Evolutionary conservation across 1,140 invertebrate species (phyloP).

Genomic region (Condylostylus longicornis): DNA sequence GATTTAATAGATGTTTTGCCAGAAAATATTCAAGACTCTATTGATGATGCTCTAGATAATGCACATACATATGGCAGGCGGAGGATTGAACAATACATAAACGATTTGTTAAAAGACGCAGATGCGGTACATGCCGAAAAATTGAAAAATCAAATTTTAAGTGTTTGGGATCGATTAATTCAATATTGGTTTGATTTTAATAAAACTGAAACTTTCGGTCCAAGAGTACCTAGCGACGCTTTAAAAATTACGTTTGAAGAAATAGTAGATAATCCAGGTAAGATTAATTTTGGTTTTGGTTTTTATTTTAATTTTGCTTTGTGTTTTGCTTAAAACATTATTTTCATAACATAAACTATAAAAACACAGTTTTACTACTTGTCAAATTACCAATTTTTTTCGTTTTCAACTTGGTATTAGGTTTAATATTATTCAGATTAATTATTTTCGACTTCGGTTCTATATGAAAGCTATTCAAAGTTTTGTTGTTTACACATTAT

Average conservation of each 20-base stretch:
- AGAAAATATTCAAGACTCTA: constrained; percentile 49
- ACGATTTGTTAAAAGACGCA: constrained; percentile 58
- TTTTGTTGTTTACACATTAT: too few relatives aligned
- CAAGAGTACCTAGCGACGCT: constrained; percentile 50
- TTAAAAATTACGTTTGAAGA: constrained; percentile 44
- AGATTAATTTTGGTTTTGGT: too few relatives aligned
- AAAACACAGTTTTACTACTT: too few relatives aligned
- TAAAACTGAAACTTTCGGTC: constrained; percentile 41
- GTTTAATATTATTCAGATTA: too few relatives aligned
- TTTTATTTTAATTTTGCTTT: constrained; percentile 10
- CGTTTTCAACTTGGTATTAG: too few relatives aligned
- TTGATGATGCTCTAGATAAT: constrained; percentile 81
- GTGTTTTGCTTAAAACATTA: too few relatives aligned
- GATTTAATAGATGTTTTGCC: constrained; percentile 61
- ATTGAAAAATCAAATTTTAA: constrained; percentile 79
- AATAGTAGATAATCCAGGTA: constrained; percentile 31
- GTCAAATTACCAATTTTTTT: too few relatives aligned
- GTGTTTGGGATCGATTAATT: constrained; percentile 86
- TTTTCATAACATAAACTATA: too few relatives aligned
- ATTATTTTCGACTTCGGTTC: too few relatives aligned
- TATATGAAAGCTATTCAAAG: too few relatives aligned
- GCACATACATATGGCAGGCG: constrained; percentile 70
- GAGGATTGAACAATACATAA: constrained; percentile 29
- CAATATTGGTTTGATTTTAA: constrained; percentile 71
- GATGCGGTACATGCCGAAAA: constrained; percentile 67